Conservation (phyloP, 2,113 vertebrate species). For the Percopsis transmontana region DNA sequence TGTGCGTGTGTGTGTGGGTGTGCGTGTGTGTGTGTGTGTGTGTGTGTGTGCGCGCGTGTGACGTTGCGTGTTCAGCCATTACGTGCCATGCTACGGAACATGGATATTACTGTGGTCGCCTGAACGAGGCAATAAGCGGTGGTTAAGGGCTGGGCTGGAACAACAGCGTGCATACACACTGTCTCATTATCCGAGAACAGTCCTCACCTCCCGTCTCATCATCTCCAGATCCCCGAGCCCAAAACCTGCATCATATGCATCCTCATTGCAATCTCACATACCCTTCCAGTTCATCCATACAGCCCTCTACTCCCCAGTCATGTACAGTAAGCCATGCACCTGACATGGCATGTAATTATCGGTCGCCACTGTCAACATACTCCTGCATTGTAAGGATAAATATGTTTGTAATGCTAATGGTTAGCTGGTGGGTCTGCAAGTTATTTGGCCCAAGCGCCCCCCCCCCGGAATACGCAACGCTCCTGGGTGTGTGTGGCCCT, state of each 20-base stretch:
- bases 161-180: slow-evolving; percentile 42
- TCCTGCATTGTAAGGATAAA: not conserved
- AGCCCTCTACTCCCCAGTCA: no score
- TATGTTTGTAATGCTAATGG: not conserved
- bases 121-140: slow-evolving; percentile 53
- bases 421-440: not conserved
- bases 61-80: not conserved
- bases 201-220: slow-evolving; percentile 31
- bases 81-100: not conserved
- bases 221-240: slow-evolving; percentile 6
- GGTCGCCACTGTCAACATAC: not conserved
- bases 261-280: no score
- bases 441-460: slow-evolving; percentile 1
- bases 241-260: no score
- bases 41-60: not conserved
- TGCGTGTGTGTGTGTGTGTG: slow-evolving; percentile 10
- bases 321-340: not conserved
- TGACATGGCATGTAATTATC: not conserved
- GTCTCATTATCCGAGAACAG: slow-evolving; percentile 57
- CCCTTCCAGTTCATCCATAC: no score
- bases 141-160: slow-evolving; percentile 34
- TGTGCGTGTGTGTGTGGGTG: slow-evolving; percentile 9
- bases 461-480: not conserved
- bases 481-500: not conserved
- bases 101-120: slow-evolving; percentile 34